These are phyloP conservation scores for Nerophis lumbriciformis DNA, from an alignment of 2,113 vertebrate species.

Conservation along the genomic window DNA sequence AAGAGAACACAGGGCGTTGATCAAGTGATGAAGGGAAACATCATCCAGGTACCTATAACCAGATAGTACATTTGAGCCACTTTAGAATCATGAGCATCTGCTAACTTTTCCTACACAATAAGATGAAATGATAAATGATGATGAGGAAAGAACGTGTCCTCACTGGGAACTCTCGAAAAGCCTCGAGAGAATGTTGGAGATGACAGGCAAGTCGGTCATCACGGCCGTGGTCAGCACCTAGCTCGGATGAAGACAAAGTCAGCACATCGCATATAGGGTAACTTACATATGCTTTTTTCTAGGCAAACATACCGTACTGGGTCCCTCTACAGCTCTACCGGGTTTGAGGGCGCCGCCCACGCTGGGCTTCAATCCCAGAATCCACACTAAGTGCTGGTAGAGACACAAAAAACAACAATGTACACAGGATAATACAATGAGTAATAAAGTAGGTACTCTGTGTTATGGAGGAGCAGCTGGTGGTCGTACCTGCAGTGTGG, in stretches of 20 bases:
- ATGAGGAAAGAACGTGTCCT: conserved; percentile 48
- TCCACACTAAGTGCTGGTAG: conserved; percentile 95
- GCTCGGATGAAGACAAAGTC: conserved; percentile 13
- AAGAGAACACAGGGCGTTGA: conserved; percentile 96
- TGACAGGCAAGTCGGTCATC: conserved; percentile 97
- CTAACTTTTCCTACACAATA: not conserved
- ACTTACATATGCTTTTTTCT: not conserved
- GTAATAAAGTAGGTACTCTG: not conserved
- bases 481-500: conserved; percentile 88
- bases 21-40: conserved; percentile 97
- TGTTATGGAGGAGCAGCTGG: conserved; percentile 1
- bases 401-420: conserved; percentile 4
- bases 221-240: conserved; percentile 98
- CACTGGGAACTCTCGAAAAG: conserved; percentile 99
- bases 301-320: conserved; percentile 85
- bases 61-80: conserved; percentile 2
- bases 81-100: not conserved
- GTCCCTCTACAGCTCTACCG: conserved; percentile 93
- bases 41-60: conserved; percentile 91
- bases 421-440: not conserved
- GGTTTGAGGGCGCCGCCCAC: conserved; percentile 92
- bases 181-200: conserved; percentile 94
- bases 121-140: not conserved
- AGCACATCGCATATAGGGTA: not conserved
- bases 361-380: conserved; percentile 91